Evolutionary conservation across 1,140 invertebrate species (phyloP).

Genomic region (Drosophila dunni): DNA sequence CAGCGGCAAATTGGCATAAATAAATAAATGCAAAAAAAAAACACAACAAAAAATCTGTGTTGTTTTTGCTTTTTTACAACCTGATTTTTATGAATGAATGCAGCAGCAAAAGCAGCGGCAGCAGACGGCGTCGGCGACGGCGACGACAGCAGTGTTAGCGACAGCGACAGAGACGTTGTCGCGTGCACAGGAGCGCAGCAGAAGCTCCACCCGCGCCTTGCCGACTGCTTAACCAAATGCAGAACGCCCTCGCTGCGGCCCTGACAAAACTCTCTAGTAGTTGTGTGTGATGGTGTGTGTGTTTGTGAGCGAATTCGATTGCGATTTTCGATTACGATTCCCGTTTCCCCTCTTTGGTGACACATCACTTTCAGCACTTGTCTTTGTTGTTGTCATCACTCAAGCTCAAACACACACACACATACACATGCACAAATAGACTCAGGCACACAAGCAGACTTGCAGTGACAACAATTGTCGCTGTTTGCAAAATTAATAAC

Average conservation of each 20-base stretch:
- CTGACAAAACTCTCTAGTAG: slow-evolving; percentile 20
- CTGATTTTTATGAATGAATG: slow-evolving; percentile 83
- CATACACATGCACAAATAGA: slow-evolving; percentile 9
- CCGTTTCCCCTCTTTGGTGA: slow-evolving; percentile 28
- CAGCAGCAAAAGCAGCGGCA: slow-evolving; percentile 42
- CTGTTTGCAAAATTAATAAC: slow-evolving; percentile 83
- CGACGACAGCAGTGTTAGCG: slow-evolving; percentile 21
- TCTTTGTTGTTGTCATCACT: slow-evolving; percentile 37
- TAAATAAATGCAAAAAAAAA: slow-evolving; percentile 47
- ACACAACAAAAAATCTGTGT: slow-evolving; percentile 47
- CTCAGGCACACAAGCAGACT: neutral
- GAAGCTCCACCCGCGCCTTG: slow-evolving; percentile 38
- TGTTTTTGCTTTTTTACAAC: slow-evolving; percentile 74
- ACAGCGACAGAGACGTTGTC: slow-evolving; percentile 32
- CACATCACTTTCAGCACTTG: slow-evolving; percentile 47
- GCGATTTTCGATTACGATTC: slow-evolving; percentile 25
- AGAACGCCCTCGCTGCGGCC: slow-evolving; percentile 15
- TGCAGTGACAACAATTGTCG: slow-evolving; percentile 62
- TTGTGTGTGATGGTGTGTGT: neutral
- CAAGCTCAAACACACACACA: slow-evolving; percentile 16
- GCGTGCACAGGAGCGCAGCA: slow-evolving; percentile 75
- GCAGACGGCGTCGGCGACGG: slow-evolving; percentile 25
- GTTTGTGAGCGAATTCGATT: slow-evolving; percentile 37
- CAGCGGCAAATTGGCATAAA: slow-evolving; percentile 76
- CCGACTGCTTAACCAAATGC: neutral